Evolutionary conservation across 64 coral and sea anemone genomes (phyloP).

Genomic region (Actinia tenebrosa): DNA sequence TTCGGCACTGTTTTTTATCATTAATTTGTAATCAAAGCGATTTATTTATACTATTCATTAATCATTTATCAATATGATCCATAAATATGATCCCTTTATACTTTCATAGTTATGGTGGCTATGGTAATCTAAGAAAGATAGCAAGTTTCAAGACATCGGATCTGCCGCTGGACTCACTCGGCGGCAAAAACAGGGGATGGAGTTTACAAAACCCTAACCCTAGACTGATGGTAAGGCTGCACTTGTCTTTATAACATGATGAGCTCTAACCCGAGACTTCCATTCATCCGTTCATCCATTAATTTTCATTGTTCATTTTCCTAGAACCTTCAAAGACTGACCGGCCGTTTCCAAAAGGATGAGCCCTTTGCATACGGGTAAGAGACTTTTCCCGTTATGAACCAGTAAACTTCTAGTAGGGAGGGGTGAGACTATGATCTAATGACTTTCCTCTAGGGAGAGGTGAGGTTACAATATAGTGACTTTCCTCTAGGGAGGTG

Average conservation of each 20-base stretch:
- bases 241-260: not conserved
- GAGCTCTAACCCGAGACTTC: no score
- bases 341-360: not conserved
- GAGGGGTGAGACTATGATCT: not conserved
- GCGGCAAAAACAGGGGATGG: conserved; percentile 46
- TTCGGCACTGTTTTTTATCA: no score
- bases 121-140: not conserved
- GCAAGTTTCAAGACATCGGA: conserved; percentile 29
- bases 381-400: not conserved
- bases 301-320: not conserved
- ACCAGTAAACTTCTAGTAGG: not conserved
- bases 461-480: no score
- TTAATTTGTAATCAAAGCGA: no score
- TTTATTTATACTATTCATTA: no score
- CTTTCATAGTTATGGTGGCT: not conserved
- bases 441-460: no score
- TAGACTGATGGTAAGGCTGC: conserved; percentile 44
- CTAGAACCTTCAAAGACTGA: not conserved
- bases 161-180: conserved; percentile 40
- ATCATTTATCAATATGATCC: no score
- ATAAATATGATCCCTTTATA: not conserved
- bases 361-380: not conserved
- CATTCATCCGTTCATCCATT: no score
- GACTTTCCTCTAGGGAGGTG: not conserved
- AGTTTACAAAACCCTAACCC: conserved; percentile 51